phyloP scores from a whole-genome alignment of 2,113 vertebrate genomes.

The Pedionomus torquatus region DNA sequence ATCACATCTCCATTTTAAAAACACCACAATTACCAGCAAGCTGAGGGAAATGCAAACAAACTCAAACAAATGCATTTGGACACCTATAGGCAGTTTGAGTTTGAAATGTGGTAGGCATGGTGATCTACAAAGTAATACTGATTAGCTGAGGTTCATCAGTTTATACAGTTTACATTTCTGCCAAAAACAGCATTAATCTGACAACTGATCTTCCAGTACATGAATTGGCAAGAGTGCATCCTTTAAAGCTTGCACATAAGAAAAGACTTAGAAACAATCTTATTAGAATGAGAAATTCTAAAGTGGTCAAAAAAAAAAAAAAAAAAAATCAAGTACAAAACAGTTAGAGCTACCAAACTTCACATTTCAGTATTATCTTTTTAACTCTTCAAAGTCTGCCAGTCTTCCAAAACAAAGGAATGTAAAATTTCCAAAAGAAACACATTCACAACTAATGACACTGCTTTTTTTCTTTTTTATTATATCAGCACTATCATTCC shows the following conservation, averaged over 20 bases:
- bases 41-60: slow-evolving; percentile 77
- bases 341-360: slow-evolving; percentile 88
- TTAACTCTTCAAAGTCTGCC: slow-evolving; percentile 89
- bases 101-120: slow-evolving; percentile 81
- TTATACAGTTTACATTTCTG: slow-evolving; percentile 81
- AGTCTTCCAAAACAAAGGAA: slow-evolving; percentile 84
- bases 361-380: slow-evolving; percentile 83
- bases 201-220: slow-evolving; percentile 85
- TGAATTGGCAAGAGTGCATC: slow-evolving; percentile 85
- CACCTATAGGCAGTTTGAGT: slow-evolving; percentile 76
- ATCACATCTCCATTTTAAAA: slow-evolving; percentile 85
- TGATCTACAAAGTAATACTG: slow-evolving; percentile 88
- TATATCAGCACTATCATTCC: slow-evolving; percentile 63
- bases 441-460: slow-evolving; percentile 73
- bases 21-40: slow-evolving; percentile 84
- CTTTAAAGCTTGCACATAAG: slow-evolving; percentile 87
- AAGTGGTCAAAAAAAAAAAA: slow-evolving; percentile 70
- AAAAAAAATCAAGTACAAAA: slow-evolving; percentile 84
- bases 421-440: slow-evolving; percentile 82
- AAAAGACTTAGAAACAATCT: slow-evolving; percentile 77
- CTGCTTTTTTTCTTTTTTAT: slow-evolving; percentile 62
- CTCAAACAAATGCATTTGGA: slow-evolving; percentile 76
- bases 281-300: slow-evolving; percentile 77
- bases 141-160: slow-evolving; percentile 87
- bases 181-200: slow-evolving; percentile 74